Evolutionary conservation across 2,797 vertebrate genomes (phyloP), one percentile per base, ranked within the genome.

Genomic region (Molossus molossus): DNA sequence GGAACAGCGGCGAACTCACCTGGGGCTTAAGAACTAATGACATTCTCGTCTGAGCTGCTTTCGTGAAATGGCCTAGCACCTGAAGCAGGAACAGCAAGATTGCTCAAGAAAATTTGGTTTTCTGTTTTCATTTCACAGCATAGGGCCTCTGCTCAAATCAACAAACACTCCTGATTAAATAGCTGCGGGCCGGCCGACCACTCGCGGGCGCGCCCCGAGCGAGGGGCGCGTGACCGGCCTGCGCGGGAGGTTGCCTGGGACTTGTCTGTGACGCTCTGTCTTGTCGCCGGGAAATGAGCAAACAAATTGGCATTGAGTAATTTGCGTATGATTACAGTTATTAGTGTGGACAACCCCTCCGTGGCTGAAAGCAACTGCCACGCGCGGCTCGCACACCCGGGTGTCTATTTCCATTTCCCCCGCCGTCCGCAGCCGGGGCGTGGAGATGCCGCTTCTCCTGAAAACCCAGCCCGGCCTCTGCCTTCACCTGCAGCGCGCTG

Each of bases 11-110:
- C 99, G 99, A 99, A 99, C 99, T 99, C 99, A 99, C 99, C 99
- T 99, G 99, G 99, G 99, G 99, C 99, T 99, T 99, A 99, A 99
- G 99, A 99, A 99, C 99, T 99, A 99, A 99, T 99, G 99, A 99
- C 99, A 99, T 99, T 99, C 99, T 99, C 99, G 99, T 99, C 99
- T 99, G 99, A 99, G 99, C 99, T 99, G 99, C 99, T 99, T 99
- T 99, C 99, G 99, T 99, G 99, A 99, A 99, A 99, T 99, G 99
- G 99, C 99, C 99, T 99, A 98, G 99, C 99, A 99, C 99, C 99
- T 99, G 99, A 99, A 99, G 99, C 99, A 99, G 99, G 99, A 99
- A 99, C 99, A 99, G 99, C 98, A 99, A 99, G 99, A 99, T 99
- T 99, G 99, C 99, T 99, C 99, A 99, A 99, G 99, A 99, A 99